Conservation (phyloP, 1,140 invertebrate species). For the Eubasilissa regina region DNA sequence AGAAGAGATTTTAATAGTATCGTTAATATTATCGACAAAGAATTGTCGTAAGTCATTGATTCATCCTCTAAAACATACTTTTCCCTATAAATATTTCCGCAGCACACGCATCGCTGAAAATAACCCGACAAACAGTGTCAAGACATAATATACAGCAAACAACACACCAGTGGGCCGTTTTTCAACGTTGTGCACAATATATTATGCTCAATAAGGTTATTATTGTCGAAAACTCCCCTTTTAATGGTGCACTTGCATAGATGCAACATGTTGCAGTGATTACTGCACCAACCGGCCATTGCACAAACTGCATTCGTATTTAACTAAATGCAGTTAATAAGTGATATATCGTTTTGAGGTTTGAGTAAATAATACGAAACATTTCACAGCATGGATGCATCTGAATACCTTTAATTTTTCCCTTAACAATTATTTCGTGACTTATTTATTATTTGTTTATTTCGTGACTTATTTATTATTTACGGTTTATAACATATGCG, state of each 20-base stretch:
- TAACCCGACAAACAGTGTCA: neutral
- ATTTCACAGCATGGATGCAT: neutral
- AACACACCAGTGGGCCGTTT: slow-evolving; percentile 3
- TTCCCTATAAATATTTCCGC: too few relatives aligned
- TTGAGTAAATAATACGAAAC: slow-evolving; percentile 16
- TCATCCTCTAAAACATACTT: too few relatives aligned
- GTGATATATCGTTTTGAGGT: slow-evolving; percentile 46
- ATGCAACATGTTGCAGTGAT: slow-evolving; percentile 53
- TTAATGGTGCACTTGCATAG: slow-evolving; percentile 34
- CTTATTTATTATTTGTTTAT: too few relatives aligned
- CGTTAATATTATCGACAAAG: too few relatives aligned
- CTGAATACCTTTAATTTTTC: neutral
- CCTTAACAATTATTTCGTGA: too few relatives aligned
- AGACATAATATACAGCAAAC: neutral
- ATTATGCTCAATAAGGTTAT: slow-evolving; percentile 36
- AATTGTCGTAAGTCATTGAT: too few relatives aligned
- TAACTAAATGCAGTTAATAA: slow-evolving; percentile 36
- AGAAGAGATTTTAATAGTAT: too few relatives aligned
- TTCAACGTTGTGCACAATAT: slow-evolving; percentile 23
- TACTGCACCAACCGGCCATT: slow-evolving; percentile 19
- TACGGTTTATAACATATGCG: too few relatives aligned
- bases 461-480: too few relatives aligned
- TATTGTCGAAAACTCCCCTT: slow-evolving; percentile 30
- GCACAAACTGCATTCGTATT: slow-evolving; percentile 53
- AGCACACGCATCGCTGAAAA: neutral